phyloP scores from a whole-genome alignment of 2,888 invertebrate genomes.

The Ennomos quercinarius region DNA sequence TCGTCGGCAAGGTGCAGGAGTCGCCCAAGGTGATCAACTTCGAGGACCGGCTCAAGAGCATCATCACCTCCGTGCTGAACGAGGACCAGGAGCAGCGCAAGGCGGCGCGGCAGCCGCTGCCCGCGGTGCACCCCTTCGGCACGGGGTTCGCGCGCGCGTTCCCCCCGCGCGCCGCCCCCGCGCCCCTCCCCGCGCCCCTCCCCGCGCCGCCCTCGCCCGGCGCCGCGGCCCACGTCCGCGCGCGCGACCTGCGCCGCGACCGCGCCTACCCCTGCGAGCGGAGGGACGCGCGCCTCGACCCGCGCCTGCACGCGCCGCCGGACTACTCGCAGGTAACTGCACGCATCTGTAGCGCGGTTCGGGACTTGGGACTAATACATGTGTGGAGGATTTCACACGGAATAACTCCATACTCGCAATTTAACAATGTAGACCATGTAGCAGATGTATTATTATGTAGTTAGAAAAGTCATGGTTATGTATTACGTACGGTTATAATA shows the following conservation, averaged over 20 bases:
- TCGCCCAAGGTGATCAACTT: constrained; percentile 93
- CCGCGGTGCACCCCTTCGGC: constrained; percentile 52
- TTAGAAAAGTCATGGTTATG: too few species aligned
- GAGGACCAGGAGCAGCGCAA: constrained; percentile 88
- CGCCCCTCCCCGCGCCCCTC: constrained; percentile 31
- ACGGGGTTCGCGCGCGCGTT: constrained; percentile 64
- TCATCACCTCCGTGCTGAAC: constrained; percentile 94
- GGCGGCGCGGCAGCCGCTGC: constrained; percentile 56
- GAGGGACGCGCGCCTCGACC: constrained; percentile 54
- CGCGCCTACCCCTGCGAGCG: constrained; percentile 67
- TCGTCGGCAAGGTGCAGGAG: constrained; percentile 87
- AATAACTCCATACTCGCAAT: too few species aligned
- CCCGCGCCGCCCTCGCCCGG: constrained; percentile 24
- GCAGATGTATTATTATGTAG: too few species aligned
- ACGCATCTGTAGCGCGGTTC: too few species aligned
- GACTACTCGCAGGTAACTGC: constrained; percentile 78
- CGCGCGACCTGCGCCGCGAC: constrained; percentile 63
- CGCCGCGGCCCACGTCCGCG: constrained; percentile 39
- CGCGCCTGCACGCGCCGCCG: constrained; percentile 56
- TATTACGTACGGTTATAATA: too few species aligned
- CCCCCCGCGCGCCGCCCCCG: constrained; percentile 37
- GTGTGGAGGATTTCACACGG: too few species aligned
- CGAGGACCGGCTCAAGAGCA: constrained; percentile 94
- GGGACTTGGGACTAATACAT: too few species aligned
- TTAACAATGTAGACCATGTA: too few species aligned